Percentiles rank a stretch among this genome's conserved stretches.
Evolutionary conservation across 2,888 invertebrate species (phyloP).

Genomic region (Masnerella sp.): DNA sequence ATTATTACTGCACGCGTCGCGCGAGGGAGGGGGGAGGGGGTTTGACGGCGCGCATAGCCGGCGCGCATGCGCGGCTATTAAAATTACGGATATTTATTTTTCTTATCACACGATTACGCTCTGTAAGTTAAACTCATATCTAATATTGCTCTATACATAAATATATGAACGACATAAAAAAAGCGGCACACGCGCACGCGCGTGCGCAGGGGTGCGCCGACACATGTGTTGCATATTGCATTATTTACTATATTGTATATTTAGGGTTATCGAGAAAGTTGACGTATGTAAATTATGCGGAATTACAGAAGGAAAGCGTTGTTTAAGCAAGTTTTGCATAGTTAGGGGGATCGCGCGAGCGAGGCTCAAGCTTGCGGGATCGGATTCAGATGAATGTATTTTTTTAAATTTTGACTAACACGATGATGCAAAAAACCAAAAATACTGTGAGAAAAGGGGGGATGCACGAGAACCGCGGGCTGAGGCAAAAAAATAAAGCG

Average conservation of each 20-base stretch:
- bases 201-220: constrained; percentile 29
- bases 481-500: not conserved
- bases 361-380: constrained; percentile 63
- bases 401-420: constrained; percentile 76
- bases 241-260: constrained; percentile 60
- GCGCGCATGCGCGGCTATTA: constrained; percentile 47
- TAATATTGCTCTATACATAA: constrained; percentile 64
- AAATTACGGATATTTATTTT: constrained; percentile 66
- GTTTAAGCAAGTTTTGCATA: constrained; percentile 69
- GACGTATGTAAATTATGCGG: constrained; percentile 51
- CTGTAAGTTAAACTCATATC: constrained; percentile 66
- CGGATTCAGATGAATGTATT: constrained; percentile 77
- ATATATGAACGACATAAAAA: constrained; percentile 52
- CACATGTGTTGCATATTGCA: constrained; percentile 54
- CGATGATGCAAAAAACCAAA: constrained; percentile 57
- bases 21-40: too few species aligned
- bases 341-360: constrained; percentile 66
- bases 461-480: constrained; percentile 9
- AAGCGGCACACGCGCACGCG: constrained; percentile 20
- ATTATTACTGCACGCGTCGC: too few species aligned
- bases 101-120: constrained; percentile 64
- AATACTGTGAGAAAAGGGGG: constrained; percentile 62
- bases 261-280: constrained; percentile 62
- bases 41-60: constrained; percentile 46
- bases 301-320: constrained; percentile 52